Base-by-base conservation (phyloP, 1,140 invertebrate species). In the Elysia chlorotica region DNA sequence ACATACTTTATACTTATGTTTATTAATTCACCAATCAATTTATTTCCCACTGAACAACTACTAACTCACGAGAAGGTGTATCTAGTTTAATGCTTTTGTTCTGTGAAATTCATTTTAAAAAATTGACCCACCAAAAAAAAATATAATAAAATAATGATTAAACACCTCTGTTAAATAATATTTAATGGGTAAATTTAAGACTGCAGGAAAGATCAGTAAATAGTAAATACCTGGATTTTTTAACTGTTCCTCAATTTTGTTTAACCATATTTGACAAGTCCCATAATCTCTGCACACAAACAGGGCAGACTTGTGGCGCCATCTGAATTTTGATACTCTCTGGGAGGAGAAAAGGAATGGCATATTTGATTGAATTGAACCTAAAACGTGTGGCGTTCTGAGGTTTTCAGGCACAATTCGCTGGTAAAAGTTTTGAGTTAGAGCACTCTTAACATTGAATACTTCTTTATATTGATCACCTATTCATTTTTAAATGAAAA, bases 191-290 rank as follows among this genome's bases (percentile, higher is more conserved):
- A n/a, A n/a, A n/a, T 48, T 48, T n/a, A 14, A 48, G n/a, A 10
- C 10, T 48, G 10, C n/a, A 10, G 41, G 10, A 35, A 56, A 25
- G 14, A 28, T 48, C 14, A 69, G 36, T 28, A 28, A 61, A 36
- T 37, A 2, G 38, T 65, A 61, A 25, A 72, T 71, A 85, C 82
- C 78, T 71, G 74, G 72, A 66, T 70, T 74, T 19, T 62, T 59
- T 2, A 85, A 65, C 10, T 71, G 31, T 23, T 78, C 74, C 38
- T 73, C 70, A 28, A 85, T 81, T 54, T 68, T 81, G 3, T 80
- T 77, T 35, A 85, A 72, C 83, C 83, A 85, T 25, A 74, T 63
- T n/a, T 76, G 71, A 56, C 79, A 80, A 2, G 76, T 71, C 4
- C 63, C 63, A 59, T 74, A 75, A 37, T 81, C 81, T 30, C 67